Evolutionary conservation across 2,888 invertebrate genomes (phyloP), one percentile per base, ranked within the genome.

Genomic region (Ophonus ardosiacus): DNA sequence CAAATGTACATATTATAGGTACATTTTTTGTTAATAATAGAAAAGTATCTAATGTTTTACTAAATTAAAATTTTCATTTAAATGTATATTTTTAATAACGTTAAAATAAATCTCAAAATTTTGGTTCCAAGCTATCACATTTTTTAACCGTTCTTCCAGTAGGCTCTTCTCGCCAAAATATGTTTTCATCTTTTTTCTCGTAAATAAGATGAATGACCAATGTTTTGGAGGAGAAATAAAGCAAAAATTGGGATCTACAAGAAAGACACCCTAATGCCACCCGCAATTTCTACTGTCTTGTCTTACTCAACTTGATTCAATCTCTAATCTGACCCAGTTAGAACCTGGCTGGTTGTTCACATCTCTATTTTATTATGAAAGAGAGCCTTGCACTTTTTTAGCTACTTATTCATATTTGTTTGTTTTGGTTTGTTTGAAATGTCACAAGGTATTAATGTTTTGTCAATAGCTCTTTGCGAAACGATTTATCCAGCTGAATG

Each of bases 331-430:
- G 84, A 84, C 84, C 84, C 84, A 84, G 84, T 84, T 84, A 84
- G 84, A 81, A 84, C 84, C 84, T 84, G 83, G 84, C 84, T 84
- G 84, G 65, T 78, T 84, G 76, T 84, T 63, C 63, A 84, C 78
- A 78, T 57, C 74, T 83, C 71, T 83, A 59, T 83, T 74, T 83
- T 83, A 74, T 83, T 74, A 74, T 83, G 74, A 83, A 71, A 74
- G 83, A 83, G 38, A 76, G 83, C 76, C 83, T 83, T 84, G 84
- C 84, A 84, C 84, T 78, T 84, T 84, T 78, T 84, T 78, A 84
- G 84, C 84, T 78, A 65, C 38, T 76, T 84, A 76, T 68, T 84
- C 65, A 84, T 56, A 71, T 84, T 8, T 74, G 65, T 24, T 56
- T 17, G 78, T 84, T 78, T 84, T 63, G 31, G 63, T 78, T 84